Conservation (phyloP, 2,888 invertebrate species). For the Andrena praecox region DNA sequence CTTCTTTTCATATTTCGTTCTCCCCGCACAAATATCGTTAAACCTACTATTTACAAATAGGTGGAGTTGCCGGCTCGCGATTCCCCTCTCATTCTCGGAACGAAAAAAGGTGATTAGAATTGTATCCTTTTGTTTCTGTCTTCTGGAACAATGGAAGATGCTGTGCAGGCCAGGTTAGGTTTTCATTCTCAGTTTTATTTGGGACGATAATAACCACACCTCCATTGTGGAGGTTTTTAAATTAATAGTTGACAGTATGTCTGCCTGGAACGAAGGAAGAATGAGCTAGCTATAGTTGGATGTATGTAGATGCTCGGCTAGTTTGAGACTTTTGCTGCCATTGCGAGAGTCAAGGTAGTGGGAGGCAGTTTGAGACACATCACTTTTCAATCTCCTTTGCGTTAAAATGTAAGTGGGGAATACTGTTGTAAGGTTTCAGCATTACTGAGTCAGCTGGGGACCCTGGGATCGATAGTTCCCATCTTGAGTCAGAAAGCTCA, state of each 20-base stretch:
- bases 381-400: no score
- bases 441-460: no score
- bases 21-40: conserved; percentile 42
- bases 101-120: conserved; percentile 1
- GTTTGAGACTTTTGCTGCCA: not conserved
- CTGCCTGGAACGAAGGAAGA: not conserved
- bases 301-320: not conserved
- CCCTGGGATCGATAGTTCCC: no score
- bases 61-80: conserved; percentile 3
- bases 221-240: not conserved
- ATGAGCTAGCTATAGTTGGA: not conserved
- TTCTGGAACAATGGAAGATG: not conserved
- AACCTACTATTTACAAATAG: conserved; percentile 69
- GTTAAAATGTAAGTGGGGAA: no score
- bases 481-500: no score
- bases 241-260: not conserved
- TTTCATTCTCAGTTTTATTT: not conserved
- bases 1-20: not conserved
- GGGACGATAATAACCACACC: not conserved
- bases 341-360: not conserved
- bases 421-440: no score
- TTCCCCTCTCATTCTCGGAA: not conserved
- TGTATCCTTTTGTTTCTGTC: not conserved
- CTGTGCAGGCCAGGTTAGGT: no score
- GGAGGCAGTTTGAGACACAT: not conserved